These are phyloP conservation scores for Nasua narica DNA, from an alignment of 2,797 vertebrate species.

Conservation along the genomic window DNA sequence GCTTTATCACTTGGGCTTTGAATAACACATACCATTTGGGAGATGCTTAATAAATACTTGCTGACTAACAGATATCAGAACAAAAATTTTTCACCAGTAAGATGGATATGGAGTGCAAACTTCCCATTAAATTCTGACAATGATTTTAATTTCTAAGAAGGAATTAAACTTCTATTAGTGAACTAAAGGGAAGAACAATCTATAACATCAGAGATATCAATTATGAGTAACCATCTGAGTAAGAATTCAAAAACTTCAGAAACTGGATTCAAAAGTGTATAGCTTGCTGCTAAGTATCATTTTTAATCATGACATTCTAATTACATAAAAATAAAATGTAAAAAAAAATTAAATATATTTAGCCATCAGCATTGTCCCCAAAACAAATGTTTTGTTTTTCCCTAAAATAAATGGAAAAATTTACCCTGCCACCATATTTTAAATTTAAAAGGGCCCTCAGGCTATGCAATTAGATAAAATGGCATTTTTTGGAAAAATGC, in stretches of 20 bases:
- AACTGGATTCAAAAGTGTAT: not conserved
- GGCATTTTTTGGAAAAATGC: constrained; percentile 47
- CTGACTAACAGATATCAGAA: not conserved
- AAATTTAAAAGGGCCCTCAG: not conserved
- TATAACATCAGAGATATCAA: not conserved
- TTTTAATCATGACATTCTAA: not conserved
- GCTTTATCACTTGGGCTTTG: not conserved
- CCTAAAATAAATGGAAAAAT: not conserved
- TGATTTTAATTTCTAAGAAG: not conserved
- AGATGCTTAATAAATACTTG: not conserved
- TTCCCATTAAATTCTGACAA: not conserved
- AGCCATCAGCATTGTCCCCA: not conserved
- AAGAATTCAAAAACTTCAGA: not conserved
- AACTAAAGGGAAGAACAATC: not conserved
- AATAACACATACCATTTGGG: fast-evolving
- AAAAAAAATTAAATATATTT: not conserved
- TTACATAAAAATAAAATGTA: not conserved
- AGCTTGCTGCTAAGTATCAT: not conserved
- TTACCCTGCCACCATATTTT: not conserved
- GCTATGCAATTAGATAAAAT: not conserved
- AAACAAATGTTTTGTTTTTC: not conserved
- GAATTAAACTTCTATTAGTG: not conserved
- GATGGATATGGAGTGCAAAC: not conserved
- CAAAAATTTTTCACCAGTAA: not conserved
- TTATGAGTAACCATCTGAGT: not conserved